Conservation (phyloP, 2,797 vertebrate genomes). For the Pangasius mekongensis region DNA sequence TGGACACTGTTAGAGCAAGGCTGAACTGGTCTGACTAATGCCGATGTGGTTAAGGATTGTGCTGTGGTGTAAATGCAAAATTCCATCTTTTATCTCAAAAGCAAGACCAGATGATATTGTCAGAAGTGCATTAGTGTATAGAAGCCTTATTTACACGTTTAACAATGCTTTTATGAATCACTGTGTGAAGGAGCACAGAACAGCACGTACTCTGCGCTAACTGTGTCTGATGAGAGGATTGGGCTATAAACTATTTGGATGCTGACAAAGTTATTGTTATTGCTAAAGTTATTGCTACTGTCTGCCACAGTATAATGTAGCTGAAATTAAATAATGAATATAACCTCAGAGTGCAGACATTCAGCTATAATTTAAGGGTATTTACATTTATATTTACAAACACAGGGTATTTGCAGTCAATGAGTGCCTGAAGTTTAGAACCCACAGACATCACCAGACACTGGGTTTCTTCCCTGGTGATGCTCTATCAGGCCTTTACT, state of each 20-base stretch:
- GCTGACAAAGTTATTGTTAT: neutral
- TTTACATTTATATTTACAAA: neutral
- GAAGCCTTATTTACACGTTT: neutral
- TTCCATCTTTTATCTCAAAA: constrained; percentile 60
- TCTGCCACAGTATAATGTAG: neutral
- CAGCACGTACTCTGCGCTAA: neutral
- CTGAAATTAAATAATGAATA: neutral
- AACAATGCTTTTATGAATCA: neutral
- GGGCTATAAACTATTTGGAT: neutral
- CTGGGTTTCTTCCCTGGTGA: neutral
- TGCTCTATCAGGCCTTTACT: neutral
- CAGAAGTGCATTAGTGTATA: constrained; percentile 13
- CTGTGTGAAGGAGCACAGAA: neutral
- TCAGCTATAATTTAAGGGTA: neutral
- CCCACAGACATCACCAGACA: neutral
- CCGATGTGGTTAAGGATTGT: constrained; percentile 53
- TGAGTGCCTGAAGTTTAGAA: neutral
- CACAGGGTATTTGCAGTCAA: neutral
- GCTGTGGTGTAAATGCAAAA: constrained; percentile 47
- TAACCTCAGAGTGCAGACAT: neutral
- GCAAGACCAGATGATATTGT: constrained; percentile 55
- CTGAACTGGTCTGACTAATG: constrained; percentile 64
- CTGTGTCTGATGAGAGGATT: neutral
- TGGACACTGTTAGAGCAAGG: constrained; percentile 68
- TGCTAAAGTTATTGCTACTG: neutral